Base-by-base conservation (phyloP, 2,113 vertebrate species). In the Pluvialis apricaria region DNA sequence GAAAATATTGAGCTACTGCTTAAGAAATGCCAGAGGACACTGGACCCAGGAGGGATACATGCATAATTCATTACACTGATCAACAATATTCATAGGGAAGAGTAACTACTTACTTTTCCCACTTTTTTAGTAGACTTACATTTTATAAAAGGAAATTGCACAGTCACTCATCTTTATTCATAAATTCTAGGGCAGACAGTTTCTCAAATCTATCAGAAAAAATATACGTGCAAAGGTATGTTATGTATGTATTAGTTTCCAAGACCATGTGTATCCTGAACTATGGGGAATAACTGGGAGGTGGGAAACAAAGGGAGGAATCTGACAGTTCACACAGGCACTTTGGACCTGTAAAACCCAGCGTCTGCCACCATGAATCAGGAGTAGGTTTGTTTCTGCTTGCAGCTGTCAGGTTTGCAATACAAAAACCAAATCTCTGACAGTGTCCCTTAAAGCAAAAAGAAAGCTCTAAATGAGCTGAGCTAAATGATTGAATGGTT, bases 21-120 rank as follows among this genome's bases (percentile, higher is more conserved):
- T 93, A 89, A 91, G 84, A 91, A 96, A 88, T 91, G 82, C 55
- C 90, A 94, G 47, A 97, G 86, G 81, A 91, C 86, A 88, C 40
- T 71, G 68, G 80, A 57, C 82, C 40, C 61, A 84, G 36, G 60
- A 93, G 91, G 24, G 34, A 57, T 65, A n/a, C 3, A 92, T 94
- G 17, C 42, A 82, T 93, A 89, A 97, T 94, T 93, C 77, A 91
- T 73, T 19, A n/a, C 58, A 85, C 49, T 68, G 81, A 73, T 88
- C 65, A 90, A 61, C 94, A 91, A 47, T 91, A 86, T 95, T 95
- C 68, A 73, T 84, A 95, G 76, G 77, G 26, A 90, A 91, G 34
- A 65, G 77, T 52, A 80, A 65, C 65, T 93, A 85, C 49, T 55
- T 96, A 62, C n/a, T 94, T 62, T 95, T 54, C 25, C 29, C 55